Evolutionary conservation across 2,797 vertebrate species (phyloP).

Genomic region (Macroramphosus scolopax): DNA sequence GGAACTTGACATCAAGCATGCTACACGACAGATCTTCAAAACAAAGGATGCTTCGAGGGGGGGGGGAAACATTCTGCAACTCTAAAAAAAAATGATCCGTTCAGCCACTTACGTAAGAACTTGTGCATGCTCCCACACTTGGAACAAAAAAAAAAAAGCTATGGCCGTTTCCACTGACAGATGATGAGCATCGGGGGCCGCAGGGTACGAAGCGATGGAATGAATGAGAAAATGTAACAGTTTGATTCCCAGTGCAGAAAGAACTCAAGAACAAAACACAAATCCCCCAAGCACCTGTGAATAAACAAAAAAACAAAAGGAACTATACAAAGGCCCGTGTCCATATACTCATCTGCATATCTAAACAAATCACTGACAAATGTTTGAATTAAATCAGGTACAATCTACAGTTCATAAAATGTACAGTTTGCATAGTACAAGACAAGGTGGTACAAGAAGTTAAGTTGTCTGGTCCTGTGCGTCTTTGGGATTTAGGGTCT

Average conservation of each 20-base stretch:
- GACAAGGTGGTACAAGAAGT: constrained; percentile 78
- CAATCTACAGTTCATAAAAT: constrained; percentile 86
- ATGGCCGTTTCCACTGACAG: constrained; percentile 56
- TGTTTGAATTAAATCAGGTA: constrained; percentile 77
- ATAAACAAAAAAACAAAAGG: constrained; percentile 78
- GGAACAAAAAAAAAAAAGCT: no score
- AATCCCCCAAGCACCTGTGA: background rate
- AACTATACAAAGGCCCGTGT: constrained; percentile 82
- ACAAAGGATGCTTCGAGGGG: constrained; percentile 32
- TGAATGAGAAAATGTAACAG: constrained; percentile 77
- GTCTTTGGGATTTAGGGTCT: constrained; percentile 88
- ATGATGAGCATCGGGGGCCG: constrained; percentile 55
- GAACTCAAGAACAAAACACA: constrained; percentile 54
- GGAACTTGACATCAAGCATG: constrained; percentile 67
- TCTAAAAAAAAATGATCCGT: constrained; percentile 25
- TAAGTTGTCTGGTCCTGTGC: constrained; percentile 78
- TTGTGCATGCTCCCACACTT: constrained; percentile 34
- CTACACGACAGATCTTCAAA: constrained; percentile 51
- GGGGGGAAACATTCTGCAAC: constrained; percentile 15
- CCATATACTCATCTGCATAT: constrained; percentile 73
- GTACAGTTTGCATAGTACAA: constrained; percentile 98
- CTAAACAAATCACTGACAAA: constrained; percentile 88
- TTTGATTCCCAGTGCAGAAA: constrained; percentile 80
- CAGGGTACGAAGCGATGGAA: constrained; percentile 76
- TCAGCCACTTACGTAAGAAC: constrained; percentile 23